Percentiles rank a stretch among this genome's conserved stretches.
Conservation (phyloP, 1,140 invertebrate species). For the Pseudomyrmex cubaensis region DNA sequence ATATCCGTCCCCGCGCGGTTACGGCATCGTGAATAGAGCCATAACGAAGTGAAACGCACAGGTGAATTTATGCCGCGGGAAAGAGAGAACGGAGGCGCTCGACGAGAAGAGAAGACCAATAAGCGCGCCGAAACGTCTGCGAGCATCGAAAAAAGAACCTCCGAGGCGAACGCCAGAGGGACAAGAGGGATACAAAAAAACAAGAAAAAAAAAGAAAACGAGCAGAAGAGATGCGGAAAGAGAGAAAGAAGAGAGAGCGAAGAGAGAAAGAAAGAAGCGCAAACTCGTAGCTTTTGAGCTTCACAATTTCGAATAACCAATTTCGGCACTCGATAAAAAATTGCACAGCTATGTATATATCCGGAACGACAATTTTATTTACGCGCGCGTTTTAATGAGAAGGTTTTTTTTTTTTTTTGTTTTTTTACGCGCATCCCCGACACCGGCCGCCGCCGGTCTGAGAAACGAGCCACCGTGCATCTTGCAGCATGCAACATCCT, state of each 20-base stretch:
- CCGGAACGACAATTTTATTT: conserved; percentile 42
- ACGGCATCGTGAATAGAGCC: conserved; percentile 81
- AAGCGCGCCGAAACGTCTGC: conserved; percentile 44
- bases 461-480: conserved; percentile 22
- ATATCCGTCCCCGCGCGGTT: conserved; percentile 75
- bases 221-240: background rate
- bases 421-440: background rate
- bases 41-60: conserved; percentile 81
- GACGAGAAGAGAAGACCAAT: conserved; percentile 62
- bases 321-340: conserved; percentile 44
- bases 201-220: background rate
- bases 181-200: conserved; percentile 37
- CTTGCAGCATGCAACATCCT: background rate
- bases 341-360: background rate
- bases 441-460: background rate
- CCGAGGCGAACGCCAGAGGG: conserved; percentile 28
- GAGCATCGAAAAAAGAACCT: conserved; percentile 33
- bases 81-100: conserved; percentile 68
- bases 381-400: conserved; percentile 33
- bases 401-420: background rate
- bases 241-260: background rate
- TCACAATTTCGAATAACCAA: conserved; percentile 38
- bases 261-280: background rate
- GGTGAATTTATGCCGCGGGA: conserved; percentile 81
- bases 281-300: conserved; percentile 34